Conservation (phyloP, 2,113 vertebrate genomes). For the Erinaceus europaeus region DNA sequence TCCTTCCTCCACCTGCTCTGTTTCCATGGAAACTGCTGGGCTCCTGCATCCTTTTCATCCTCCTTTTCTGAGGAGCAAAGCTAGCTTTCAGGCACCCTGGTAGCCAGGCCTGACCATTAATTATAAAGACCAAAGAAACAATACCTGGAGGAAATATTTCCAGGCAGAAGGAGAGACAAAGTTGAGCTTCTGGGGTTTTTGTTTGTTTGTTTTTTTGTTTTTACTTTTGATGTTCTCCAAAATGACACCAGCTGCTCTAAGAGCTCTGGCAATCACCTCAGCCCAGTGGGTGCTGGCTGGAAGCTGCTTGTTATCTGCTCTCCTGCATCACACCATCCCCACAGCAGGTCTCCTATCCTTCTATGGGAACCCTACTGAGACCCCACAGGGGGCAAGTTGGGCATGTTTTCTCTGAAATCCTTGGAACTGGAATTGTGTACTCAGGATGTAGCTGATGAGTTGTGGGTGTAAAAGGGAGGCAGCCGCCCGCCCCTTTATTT, state of each 20-base stretch:
- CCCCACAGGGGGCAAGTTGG: not conserved
- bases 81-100: slow-evolving; percentile 36
- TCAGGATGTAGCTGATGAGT: not conserved
- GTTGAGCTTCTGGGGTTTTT: no score
- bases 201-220: not conserved
- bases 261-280: slow-evolving; percentile 8
- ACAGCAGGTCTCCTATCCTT: not conserved
- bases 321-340: not conserved
- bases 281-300: not conserved
- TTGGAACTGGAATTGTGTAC: not conserved
- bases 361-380: not conserved
- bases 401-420: not conserved
- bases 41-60: slow-evolving; percentile 63
- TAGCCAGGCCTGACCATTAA: slow-evolving; percentile 46
- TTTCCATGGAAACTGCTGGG: slow-evolving; percentile 76
- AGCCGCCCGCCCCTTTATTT: no score
- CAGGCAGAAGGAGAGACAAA: slow-evolving; percentile 2
- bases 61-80: slow-evolving; percentile 57
- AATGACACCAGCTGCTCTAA: slow-evolving; percentile 47
- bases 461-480: no score
- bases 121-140: slow-evolving; percentile 61
- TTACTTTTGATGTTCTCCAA: slow-evolving; percentile 50
- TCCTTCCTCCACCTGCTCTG: slow-evolving; percentile 3
- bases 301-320: not conserved
- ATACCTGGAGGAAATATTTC: slow-evolving; percentile 41